phyloP scores from a whole-genome alignment of 1,140 invertebrate genomes.

The Wiebesia pumilae region DNA sequence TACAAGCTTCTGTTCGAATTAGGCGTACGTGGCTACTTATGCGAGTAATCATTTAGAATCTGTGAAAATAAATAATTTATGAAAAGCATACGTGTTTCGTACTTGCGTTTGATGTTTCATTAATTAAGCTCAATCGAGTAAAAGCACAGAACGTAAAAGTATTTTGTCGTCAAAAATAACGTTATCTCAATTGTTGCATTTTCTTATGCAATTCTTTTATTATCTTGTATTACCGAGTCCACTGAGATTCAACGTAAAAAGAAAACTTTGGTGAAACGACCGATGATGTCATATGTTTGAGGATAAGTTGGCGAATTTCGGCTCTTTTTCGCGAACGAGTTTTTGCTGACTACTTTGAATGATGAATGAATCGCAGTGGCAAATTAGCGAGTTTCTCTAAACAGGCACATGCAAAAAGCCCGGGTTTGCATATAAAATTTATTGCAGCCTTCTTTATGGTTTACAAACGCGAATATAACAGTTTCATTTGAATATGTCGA shows the following conservation, averaged over 20 bases:
- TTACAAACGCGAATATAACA: background rate
- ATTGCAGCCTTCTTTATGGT: background rate
- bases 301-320: conserved; percentile 16
- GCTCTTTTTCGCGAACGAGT: conserved; percentile 20
- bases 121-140: background rate
- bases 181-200: background rate
- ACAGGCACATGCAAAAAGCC: background rate
- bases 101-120: no score
- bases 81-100: no score
- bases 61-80: background rate
- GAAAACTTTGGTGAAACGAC: background rate
- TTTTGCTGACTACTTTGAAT: background rate
- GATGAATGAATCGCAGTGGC: conserved; percentile 13
- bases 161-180: background rate
- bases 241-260: background rate
- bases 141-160: background rate
- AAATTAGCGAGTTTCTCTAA: background rate
- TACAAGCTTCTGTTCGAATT: background rate
- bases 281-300: background rate
- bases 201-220: conserved; percentile 14
- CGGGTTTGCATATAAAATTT: conserved; percentile 9
- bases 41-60: background rate
- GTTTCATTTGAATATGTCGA: background rate
- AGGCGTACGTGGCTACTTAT: background rate
- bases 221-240: background rate